Percentiles rank a stretch among this genome's conserved stretches.
These are phyloP conservation scores for Zygothrica quintamaculata DNA, from an alignment of 2,888 invertebrate species.

Conservation along the genomic window DNA sequence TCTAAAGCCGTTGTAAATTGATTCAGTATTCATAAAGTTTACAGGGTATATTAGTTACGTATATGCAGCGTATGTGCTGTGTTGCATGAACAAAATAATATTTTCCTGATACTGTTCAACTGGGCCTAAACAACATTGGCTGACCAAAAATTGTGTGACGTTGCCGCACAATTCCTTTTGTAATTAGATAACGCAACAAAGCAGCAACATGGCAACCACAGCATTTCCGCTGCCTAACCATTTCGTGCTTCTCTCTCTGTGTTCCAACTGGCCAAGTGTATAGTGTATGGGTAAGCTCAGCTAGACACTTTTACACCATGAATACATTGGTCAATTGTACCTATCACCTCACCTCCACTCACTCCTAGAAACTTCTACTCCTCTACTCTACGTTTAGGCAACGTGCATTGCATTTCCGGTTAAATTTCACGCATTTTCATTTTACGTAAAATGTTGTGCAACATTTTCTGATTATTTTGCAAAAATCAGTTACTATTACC, in stretches of 20 bases:
- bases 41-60: not conserved
- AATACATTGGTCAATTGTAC: too few relatives aligned
- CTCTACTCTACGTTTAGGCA: not conserved
- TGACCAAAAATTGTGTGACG: constrained; percentile 61
- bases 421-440: constrained; percentile 47
- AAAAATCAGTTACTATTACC: constrained; percentile 69
- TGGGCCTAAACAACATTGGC: constrained; percentile 54
- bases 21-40: constrained; percentile 4
- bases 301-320: constrained; percentile 25
- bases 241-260: constrained; percentile 8
- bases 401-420: constrained; percentile 46
- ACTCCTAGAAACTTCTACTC: too few relatives aligned
- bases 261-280: too few relatives aligned
- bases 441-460: constrained; percentile 66
- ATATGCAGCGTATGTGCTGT: not conserved
- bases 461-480: constrained; percentile 79
- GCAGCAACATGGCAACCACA: constrained; percentile 71
- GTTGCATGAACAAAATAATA: constrained; percentile 36
- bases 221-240: constrained; percentile 57
- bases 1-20: too few relatives aligned
- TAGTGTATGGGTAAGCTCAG: constrained; percentile 5
- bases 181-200: constrained; percentile 79
- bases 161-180: constrained; percentile 77
- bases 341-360: too few relatives aligned
- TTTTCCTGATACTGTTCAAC: constrained; percentile 44